These are phyloP conservation scores for Drosophila fungiperda DNA, from an alignment of 2,888 invertebrate genomes.

Conservation along the genomic window DNA sequence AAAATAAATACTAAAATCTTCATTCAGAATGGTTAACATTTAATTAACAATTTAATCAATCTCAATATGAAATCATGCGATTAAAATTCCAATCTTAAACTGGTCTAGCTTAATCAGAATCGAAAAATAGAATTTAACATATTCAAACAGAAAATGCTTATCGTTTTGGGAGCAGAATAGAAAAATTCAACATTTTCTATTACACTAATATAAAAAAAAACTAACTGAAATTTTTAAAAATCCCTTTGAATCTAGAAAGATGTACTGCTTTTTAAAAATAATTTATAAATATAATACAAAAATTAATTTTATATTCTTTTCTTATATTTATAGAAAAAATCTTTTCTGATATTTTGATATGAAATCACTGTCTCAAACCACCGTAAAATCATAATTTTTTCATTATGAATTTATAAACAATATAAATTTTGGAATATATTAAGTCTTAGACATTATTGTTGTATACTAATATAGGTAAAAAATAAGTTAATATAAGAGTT, in stretches of 20 bases:
- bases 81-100: not conserved
- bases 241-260: not conserved
- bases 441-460: not conserved
- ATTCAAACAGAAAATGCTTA: not conserved
- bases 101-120: not conserved
- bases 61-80: not conserved
- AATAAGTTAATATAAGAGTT: not conserved
- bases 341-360: not conserved
- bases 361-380: not conserved
- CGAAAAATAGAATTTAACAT: not conserved
- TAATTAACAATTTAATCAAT: not conserved
- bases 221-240: not conserved
- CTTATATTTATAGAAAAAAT: not conserved
- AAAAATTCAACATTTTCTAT: conserved; percentile 14
- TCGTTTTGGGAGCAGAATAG: not conserved
- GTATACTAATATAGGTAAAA: not conserved
- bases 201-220: not conserved
- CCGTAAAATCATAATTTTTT: too few species aligned
- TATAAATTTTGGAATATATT: rapidly evolving
- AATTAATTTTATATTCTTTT: not conserved
- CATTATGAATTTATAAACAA: not conserved
- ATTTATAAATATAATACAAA: rapidly evolving
- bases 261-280: not conserved
- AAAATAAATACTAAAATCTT: not conserved
- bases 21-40: not conserved